Percentiles rank a stretch among this genome's conserved stretches.
Conservation (phyloP, 2,888 invertebrate species). For the Ceramica pisi region DNA sequence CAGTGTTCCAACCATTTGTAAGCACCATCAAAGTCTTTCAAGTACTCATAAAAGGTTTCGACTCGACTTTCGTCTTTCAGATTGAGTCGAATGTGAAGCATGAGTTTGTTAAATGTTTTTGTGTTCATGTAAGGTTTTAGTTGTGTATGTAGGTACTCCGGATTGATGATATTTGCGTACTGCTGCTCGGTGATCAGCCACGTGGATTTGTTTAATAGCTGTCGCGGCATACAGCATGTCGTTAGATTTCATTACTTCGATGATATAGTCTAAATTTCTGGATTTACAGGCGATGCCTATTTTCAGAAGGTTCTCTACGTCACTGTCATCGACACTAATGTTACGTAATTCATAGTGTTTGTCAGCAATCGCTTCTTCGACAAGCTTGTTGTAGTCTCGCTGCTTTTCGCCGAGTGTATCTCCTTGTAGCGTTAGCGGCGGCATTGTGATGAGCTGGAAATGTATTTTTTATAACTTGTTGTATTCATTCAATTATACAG, state of each 20-base stretch:
- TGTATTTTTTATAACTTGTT: background rate
- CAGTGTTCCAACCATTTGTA: slow-evolving; percentile 82
- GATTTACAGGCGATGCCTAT: slow-evolving; percentile 78
- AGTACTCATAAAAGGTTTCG: slow-evolving; percentile 79
- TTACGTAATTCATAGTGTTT: slow-evolving; percentile 57
- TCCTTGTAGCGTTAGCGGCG: slow-evolving; percentile 55
- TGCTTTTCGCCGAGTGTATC: slow-evolving; percentile 76
- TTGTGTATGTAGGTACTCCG: slow-evolving; percentile 75
- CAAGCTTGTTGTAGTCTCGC: slow-evolving; percentile 72
- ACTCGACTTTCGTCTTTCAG: slow-evolving; percentile 78
- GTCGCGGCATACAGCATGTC: slow-evolving; percentile 81
- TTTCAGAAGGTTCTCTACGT: slow-evolving; percentile 77
- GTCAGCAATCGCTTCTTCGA: slow-evolving; percentile 66
- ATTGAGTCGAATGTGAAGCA: slow-evolving; percentile 77
- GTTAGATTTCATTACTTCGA: slow-evolving; percentile 76
- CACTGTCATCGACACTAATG: slow-evolving; percentile 69
- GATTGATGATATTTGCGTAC: slow-evolving; percentile 80
- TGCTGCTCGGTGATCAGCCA: slow-evolving; percentile 81
- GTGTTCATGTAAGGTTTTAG: slow-evolving; percentile 79
- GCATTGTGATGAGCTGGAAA: slow-evolving; percentile 67
- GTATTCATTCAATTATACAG: background rate
- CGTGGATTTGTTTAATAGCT: slow-evolving; percentile 77
- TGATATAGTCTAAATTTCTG: slow-evolving; percentile 76
- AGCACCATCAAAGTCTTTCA: slow-evolving; percentile 69
- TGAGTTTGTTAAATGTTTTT: slow-evolving; percentile 78